Conservation (phyloP, 1,140 invertebrate species). For the Danaus plexippus region DNA sequence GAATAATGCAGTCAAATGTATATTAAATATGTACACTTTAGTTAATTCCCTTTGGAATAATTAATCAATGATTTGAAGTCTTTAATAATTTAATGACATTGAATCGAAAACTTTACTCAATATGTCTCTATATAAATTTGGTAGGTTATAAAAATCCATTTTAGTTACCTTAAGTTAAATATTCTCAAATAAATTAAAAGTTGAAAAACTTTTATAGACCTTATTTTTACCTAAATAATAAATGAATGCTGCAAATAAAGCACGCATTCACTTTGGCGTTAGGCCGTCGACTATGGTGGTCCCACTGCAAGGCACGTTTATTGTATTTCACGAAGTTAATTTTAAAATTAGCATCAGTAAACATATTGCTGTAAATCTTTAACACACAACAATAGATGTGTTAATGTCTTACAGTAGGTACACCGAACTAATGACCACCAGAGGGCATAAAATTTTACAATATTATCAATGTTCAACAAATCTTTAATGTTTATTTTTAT, state of each 20-base stretch:
- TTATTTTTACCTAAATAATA: slow-evolving; percentile 30
- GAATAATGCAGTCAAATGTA: no score
- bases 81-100: no score
- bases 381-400: slow-evolving; percentile 33
- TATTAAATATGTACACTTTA: no score
- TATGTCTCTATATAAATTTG: no score
- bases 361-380: slow-evolving; percentile 52
- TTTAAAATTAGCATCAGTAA: slow-evolving; percentile 63
- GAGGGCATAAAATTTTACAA: slow-evolving; percentile 5
- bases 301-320: slow-evolving; percentile 50
- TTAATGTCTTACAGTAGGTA: slow-evolving; percentile 23
- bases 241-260: slow-evolving; percentile 35
- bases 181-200: slow-evolving; percentile 10
- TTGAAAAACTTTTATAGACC: background rate
- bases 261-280: slow-evolving; percentile 36
- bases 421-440: slow-evolving; percentile 2
- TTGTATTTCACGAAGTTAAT: slow-evolving; percentile 60
- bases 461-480: no score
- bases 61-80: no score
- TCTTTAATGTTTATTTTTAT: no score
- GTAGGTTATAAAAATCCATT: background rate
- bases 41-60: no score
- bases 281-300: slow-evolving; percentile 52
- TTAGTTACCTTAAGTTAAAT: background rate
- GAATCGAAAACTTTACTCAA: no score